Base-by-base conservation (phyloP, 2,113 vertebrate species). In the Eptesicus fuscus region DNA sequence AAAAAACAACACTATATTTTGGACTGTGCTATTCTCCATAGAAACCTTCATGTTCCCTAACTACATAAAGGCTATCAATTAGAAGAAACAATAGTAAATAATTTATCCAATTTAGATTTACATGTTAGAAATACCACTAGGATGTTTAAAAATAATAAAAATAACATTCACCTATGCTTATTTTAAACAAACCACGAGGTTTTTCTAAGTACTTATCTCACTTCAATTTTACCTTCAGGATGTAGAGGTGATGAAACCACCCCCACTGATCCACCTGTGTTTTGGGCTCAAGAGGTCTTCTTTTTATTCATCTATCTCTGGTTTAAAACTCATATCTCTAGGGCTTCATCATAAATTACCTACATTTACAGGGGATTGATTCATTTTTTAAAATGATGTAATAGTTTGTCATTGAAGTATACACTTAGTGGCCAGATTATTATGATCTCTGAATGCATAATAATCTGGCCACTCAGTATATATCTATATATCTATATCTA, bases 41-140 rank as follows among this genome's bases (percentile, higher is more conserved):
- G 90, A 90, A 32, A 35, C 51, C 30, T 23, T 42, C 49, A 35
- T 61, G 67, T 35, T 65, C 74, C 22, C 92, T 74, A 69, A 30
- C 37, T 44, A 76, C 56, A 47, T 3, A 56, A 40, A 86, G n/a
- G 30, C 49, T 70, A 61, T 56, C 47, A 42, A 35, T 76, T 59
- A 82, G 47, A 56, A 73, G 32, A 40, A 49, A 13, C 23, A 59
- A 80, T 7, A 71, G 8, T 85, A 59, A 76, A 32, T 91, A 49
- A 40, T 70, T 83, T 84, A 95, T n/a, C 12, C 42, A 80, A 61
- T 23, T 95, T 73, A 89, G 32, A 91, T 9, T 90, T 88, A 49
- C 37, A 88, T 76, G 20, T 87, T 87, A 82, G 56, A 91, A 96
- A 63, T 92, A 30, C 18, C 40, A 70, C 37, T 63, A 95, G 77